These are phyloP conservation scores for Morpho helenor DNA, from an alignment of 2,888 invertebrate species.

Conservation along the genomic window DNA sequence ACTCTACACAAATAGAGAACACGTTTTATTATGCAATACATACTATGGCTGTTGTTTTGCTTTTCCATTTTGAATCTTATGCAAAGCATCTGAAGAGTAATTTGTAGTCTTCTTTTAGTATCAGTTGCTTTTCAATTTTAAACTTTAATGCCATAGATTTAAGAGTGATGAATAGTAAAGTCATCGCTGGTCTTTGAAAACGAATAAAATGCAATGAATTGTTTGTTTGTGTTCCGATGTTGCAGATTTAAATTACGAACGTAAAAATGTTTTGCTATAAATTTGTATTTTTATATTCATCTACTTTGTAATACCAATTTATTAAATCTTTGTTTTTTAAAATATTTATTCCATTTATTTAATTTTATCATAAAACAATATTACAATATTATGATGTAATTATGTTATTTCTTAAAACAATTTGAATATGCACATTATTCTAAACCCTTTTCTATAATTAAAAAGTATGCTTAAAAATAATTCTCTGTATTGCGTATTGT, in stretches of 20 bases:
- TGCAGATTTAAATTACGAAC: slow-evolving; percentile 31
- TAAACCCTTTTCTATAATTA: too few relatives aligned
- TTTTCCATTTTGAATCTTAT: slow-evolving; percentile 1
- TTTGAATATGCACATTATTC: too few relatives aligned
- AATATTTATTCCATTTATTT: too few relatives aligned
- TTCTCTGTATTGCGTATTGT: too few relatives aligned
- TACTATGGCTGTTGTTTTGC: not conserved
- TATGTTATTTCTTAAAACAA: too few relatives aligned
- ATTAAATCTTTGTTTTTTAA: too few relatives aligned
- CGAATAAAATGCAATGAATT: slow-evolving; percentile 45
- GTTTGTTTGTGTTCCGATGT: slow-evolving; percentile 43
- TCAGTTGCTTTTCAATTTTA: not conserved
- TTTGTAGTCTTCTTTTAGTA: not conserved
- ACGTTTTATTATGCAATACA: not conserved
- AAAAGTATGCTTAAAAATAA: too few relatives aligned
- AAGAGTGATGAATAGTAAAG: not conserved
- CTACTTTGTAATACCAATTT: too few relatives aligned
- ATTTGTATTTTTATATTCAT: slow-evolving; percentile 8
- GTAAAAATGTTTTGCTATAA: slow-evolving; percentile 3
- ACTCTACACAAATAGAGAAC: slow-evolving; percentile 2
- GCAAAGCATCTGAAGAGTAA: too few relatives aligned
- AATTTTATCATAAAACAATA: too few relatives aligned
- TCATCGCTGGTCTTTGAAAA: slow-evolving; percentile 14
- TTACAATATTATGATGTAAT: too few relatives aligned
- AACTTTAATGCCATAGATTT: not conserved